phyloP scores from a whole-genome alignment of 2,113 vertebrate genomes.

The Empidonax traillii region DNA sequence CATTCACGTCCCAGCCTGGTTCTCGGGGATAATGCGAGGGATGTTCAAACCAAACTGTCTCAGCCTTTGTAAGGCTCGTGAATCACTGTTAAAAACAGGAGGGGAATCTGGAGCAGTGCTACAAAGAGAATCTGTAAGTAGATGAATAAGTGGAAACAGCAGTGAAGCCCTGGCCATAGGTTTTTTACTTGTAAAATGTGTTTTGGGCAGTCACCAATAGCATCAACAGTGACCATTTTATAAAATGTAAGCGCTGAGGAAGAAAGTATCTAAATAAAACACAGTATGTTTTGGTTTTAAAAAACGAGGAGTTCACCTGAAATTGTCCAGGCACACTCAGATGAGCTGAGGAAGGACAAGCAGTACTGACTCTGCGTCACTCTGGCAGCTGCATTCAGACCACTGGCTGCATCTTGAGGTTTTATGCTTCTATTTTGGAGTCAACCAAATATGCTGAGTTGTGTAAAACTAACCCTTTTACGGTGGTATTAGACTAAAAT shows the following conservation, averaged over 20 bases:
- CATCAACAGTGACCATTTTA: background rate
- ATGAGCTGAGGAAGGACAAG: background rate
- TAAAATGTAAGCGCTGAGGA: background rate
- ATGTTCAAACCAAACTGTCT: background rate
- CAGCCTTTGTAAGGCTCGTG: background rate
- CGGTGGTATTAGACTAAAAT: background rate
- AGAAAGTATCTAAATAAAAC: background rate
- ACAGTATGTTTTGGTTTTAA: background rate
- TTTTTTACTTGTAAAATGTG: background rate
- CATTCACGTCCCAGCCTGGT: background rate
- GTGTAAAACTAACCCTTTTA: background rate
- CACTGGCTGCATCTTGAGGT: background rate
- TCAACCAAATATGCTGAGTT: background rate
- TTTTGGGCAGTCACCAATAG: background rate
- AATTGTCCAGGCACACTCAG: background rate
- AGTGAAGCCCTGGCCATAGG: background rate
- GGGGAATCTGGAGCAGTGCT: background rate
- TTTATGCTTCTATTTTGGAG: slow-evolving; percentile 8
- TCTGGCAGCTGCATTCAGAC: background rate
- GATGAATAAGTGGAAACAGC: background rate
- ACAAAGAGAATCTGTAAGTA: background rate
- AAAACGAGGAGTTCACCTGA: background rate
- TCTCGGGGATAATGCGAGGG: background rate
- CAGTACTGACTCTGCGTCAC: background rate
- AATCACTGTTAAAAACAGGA: background rate